A percentile compares a stretch with the other conserved stretches of the same genome.
phyloP scores from a whole-genome alignment of 2,888 invertebrate species.

The Drosophila seclusa region DNA sequence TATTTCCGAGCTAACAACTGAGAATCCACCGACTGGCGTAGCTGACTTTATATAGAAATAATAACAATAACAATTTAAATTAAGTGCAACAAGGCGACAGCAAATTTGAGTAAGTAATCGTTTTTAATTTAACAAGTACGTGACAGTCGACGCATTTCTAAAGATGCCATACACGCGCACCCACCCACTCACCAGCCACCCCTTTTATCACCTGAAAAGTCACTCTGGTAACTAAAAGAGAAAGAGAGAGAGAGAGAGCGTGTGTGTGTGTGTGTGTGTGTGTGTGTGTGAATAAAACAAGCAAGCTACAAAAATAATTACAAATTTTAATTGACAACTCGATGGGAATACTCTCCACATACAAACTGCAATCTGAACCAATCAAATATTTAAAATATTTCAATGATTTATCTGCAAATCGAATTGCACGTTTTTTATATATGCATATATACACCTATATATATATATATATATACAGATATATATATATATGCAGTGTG shows the following conservation, averaged over 20 bases:
- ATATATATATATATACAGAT: not conserved
- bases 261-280: not conserved
- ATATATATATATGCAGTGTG: not conserved
- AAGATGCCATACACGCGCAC: not conserved
- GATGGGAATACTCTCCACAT: not conserved
- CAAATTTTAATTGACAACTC: not conserved
- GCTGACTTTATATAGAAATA: slow-evolving; percentile 74
- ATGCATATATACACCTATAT: not conserved
- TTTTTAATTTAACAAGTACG: slow-evolving; percentile 78
- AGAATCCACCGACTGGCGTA: slow-evolving; percentile 3
- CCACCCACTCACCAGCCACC: not conserved
- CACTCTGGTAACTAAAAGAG: slow-evolving; percentile 36
- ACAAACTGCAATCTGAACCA: not conserved
- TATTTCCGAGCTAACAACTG: slow-evolving; percentile 1
- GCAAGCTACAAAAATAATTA: slow-evolving; percentile 14
- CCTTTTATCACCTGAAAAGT: slow-evolving; percentile 23
- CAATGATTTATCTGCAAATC: not conserved
- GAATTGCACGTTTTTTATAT: not conserved
- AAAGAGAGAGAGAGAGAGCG: not conserved
- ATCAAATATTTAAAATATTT: not conserved
- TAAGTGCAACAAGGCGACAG: slow-evolving; percentile 67
- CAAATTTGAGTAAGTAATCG: slow-evolving; percentile 76
- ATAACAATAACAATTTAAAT: slow-evolving; percentile 79
- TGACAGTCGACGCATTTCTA: slow-evolving; percentile 61
- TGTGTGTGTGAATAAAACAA: slow-evolving; percentile 16